phyloP scores from a whole-genome alignment of 2,113 vertebrate species.

The Heptranchias perlo region DNA sequence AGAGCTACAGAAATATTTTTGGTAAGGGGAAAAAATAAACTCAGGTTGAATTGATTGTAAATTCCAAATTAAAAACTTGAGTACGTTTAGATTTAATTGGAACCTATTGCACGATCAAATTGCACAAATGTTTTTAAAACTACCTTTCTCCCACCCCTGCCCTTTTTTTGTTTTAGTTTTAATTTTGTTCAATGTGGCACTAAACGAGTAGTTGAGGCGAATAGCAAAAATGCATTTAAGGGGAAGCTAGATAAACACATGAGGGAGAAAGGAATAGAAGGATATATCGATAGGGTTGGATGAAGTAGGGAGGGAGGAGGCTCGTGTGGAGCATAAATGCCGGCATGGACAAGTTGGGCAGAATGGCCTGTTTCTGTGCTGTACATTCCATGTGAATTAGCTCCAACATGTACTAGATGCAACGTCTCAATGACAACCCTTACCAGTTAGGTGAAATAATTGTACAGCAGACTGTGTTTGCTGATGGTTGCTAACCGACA shows the following conservation, averaged over 20 bases:
- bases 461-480: neutral
- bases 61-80: neutral
- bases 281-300: neutral
- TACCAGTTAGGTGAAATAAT: neutral
- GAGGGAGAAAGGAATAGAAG: neutral
- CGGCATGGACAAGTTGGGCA: no score
- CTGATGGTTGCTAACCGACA: neutral
- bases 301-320: neutral
- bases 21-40: neutral
- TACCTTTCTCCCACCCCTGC: neutral
- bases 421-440: neutral
- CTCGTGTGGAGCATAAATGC: neutral
- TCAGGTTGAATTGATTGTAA: neutral
- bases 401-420: no score
- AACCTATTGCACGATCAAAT: neutral
- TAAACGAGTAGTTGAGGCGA: neutral
- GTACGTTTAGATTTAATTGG: neutral
- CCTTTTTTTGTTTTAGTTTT: neutral
- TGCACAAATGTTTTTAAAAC: neutral
- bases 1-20: neutral
- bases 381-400: neutral
- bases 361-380: no score
- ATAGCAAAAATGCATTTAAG: neutral
- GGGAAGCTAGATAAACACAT: neutral
- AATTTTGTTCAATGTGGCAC: neutral